Evolutionary conservation across 1,140 invertebrate genomes (phyloP).

Genomic region (Caerostris darwini): DNA sequence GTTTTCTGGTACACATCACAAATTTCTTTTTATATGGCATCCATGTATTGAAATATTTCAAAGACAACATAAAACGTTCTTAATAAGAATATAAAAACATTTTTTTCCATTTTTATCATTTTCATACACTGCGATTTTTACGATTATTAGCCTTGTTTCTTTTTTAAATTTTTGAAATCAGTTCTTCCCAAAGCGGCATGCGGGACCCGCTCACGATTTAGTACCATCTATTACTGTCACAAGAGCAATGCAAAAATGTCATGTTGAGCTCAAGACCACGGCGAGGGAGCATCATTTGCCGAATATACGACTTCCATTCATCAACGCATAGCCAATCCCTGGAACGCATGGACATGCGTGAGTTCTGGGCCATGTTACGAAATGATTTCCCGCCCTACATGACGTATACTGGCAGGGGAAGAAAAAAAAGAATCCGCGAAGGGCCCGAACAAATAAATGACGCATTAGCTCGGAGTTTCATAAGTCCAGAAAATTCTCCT

Average conservation of each 20-base stretch:
- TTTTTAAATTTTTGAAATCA: neutral
- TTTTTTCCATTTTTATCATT: too few relatives aligned
- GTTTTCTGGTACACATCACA: too few relatives aligned
- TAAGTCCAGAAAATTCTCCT: slow-evolving; percentile 26
- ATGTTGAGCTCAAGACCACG: slow-evolving; percentile 36
- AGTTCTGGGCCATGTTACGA: neutral
- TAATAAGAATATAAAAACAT: too few relatives aligned
- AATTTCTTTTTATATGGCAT: too few relatives aligned
- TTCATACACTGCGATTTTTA: neutral
- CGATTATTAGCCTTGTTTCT: slow-evolving; percentile 1
- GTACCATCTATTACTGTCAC: slow-evolving; percentile 53
- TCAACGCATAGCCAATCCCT: slow-evolving; percentile 39
- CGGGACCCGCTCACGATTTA: slow-evolving; percentile 10
- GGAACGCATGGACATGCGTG: neutral
- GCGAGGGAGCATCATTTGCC: slow-evolving; percentile 36
- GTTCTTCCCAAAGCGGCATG: neutral
- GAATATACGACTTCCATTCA: slow-evolving; percentile 65
- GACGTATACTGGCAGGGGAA: neutral
- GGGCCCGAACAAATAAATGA: slow-evolving; percentile 59
- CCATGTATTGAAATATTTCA: too few relatives aligned
- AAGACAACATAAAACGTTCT: too few relatives aligned
- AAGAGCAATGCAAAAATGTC: slow-evolving; percentile 52
- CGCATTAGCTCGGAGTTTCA: slow-evolving; percentile 37
- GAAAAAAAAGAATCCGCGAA: neutral
- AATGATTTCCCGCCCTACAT: neutral